These are phyloP conservation scores for Sciaenops ocellatus DNA, from an alignment of 2,797 vertebrate genomes.

Conservation along the genomic window DNA sequence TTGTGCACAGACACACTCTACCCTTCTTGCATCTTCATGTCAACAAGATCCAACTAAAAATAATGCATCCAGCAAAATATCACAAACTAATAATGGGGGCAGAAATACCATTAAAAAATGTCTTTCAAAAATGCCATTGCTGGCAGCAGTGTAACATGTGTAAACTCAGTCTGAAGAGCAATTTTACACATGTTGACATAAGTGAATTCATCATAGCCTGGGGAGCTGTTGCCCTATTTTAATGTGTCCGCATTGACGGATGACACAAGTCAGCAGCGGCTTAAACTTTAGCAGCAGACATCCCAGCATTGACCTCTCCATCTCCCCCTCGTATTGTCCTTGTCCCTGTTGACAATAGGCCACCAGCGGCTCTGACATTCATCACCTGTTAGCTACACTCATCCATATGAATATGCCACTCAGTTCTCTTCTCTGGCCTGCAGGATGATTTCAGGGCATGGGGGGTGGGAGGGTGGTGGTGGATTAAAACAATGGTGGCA, in stretches of 20 bases:
- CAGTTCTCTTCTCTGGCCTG: conserved; percentile 51
- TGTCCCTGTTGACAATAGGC: conserved; percentile 80
- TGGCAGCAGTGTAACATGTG: not conserved
- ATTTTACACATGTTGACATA: conserved; percentile 24
- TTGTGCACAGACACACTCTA: conserved; percentile 73
- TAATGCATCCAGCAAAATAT: conserved; percentile 19
- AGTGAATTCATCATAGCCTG: conserved; percentile 45
- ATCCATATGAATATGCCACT: conserved; percentile 78
- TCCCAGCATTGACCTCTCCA: conserved; percentile 68
- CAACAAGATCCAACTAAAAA: conserved; percentile 47
- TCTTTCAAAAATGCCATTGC: not conserved
- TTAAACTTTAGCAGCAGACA: conserved; percentile 71
- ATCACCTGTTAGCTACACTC: conserved; percentile 82
- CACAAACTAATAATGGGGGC: not conserved
- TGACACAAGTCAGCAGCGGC: conserved; percentile 68
- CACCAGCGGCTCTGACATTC: conserved; percentile 82
- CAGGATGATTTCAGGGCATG: conserved; percentile 59
- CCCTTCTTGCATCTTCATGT: conserved; percentile 61
- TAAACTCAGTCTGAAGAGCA: conserved; percentile 11
- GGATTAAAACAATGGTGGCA: conserved; percentile 68
- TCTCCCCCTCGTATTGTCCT: conserved; percentile 80
- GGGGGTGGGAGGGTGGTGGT: not conserved
- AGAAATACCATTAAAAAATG: not conserved
- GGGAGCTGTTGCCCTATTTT: conserved; percentile 61
- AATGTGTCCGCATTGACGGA: conserved; percentile 73